Conservation (phyloP, 2,113 vertebrate genomes). For the Chunga burmeisteri region DNA sequence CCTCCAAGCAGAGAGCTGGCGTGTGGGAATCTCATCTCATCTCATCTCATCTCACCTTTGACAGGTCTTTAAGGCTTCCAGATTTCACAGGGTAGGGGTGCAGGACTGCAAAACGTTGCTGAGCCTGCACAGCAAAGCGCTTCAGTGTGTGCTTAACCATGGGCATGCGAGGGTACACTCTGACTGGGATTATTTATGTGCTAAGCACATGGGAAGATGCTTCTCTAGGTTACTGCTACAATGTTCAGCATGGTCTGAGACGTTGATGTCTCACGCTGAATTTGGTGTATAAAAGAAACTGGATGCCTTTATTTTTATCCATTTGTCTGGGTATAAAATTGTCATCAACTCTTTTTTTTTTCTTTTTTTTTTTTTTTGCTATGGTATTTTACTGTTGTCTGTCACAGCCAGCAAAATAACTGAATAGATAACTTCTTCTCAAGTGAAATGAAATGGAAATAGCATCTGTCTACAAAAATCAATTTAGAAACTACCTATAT, state of each 20-base stretch:
- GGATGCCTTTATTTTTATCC: not conserved
- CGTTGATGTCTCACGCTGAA: not conserved
- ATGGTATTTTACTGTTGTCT: not conserved
- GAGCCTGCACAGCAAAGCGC: not conserved
- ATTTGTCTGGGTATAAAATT: not conserved
- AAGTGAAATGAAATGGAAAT: constrained; percentile 57
- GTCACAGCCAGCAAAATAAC: not conserved
- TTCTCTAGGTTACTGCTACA: not conserved
- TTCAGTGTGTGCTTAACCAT: accelerated
- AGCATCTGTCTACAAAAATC: constrained; percentile 14
- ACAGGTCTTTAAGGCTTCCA: not conserved
- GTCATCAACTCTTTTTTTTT: not conserved
- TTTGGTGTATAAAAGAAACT: not conserved
- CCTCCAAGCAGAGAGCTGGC: not conserved
- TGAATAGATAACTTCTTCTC: constrained; percentile 42
- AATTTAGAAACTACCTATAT: constrained; percentile 12
- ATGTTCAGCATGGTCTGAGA: not conserved
- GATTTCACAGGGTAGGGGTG: not conserved
- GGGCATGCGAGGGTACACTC: accelerated
- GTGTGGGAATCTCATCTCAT: not conserved
- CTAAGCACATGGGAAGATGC: not conserved
- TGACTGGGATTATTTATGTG: not conserved
- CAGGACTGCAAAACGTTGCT: not conserved
- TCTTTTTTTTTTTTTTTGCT: not conserved
- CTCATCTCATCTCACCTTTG: not conserved